Conservation (phyloP, 2,888 invertebrate genomes). For the Watsonalla cultraria region DNA sequence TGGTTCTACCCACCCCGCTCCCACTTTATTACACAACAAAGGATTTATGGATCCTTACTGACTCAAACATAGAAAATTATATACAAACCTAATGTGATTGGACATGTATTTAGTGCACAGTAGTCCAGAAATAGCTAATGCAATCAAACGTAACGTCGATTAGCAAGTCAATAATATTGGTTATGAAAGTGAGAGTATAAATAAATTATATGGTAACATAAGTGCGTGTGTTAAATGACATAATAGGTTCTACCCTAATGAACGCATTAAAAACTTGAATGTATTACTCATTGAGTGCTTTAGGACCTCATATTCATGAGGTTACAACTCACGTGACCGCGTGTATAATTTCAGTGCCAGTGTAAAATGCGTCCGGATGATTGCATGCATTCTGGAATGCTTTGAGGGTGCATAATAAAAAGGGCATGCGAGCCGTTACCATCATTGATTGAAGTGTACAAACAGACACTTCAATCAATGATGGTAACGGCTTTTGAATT, state of each 20-base stretch:
- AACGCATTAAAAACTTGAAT: constrained; percentile 20
- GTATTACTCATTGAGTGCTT: constrained; percentile 14
- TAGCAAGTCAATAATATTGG: neutral
- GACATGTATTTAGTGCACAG: neutral
- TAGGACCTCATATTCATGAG: constrained; percentile 27
- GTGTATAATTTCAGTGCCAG: constrained; percentile 10
- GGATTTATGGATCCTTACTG: too few relatives aligned
- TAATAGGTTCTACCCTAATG: constrained; percentile 27
- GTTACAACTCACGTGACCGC: constrained; percentile 18
- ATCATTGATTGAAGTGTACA: neutral
- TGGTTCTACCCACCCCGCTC: constrained; percentile 17
- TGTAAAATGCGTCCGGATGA: constrained; percentile 4
- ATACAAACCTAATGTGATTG: too few relatives aligned
- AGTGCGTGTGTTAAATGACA: constrained; percentile 16
- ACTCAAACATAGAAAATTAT: too few relatives aligned
- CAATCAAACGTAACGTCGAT: neutral
- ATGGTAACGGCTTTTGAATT: too few relatives aligned
- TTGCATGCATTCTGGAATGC: constrained; percentile 8
- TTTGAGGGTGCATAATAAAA: constrained; percentile 48
- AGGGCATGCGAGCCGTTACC: constrained; percentile 38
- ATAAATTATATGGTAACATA: constrained; percentile 14
- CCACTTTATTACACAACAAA: neutral
- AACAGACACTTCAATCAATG: too few relatives aligned
- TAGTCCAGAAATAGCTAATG: neutral
- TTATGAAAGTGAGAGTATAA: constrained; percentile 18